Conservation (phyloP, 2,888 invertebrate genomes). For the Lasioglossum zephyrum region DNA sequence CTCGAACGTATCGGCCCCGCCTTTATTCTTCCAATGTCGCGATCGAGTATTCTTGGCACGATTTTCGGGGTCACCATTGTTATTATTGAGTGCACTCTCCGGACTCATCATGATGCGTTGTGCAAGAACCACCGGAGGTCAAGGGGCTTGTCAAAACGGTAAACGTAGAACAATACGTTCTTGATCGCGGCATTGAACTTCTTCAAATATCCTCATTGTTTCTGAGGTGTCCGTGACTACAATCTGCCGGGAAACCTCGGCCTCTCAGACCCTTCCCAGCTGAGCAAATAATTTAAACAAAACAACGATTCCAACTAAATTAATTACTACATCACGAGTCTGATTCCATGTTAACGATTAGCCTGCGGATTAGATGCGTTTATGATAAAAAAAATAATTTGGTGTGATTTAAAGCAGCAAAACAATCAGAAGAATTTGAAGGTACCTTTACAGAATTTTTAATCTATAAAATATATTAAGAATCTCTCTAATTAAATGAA, state of each 20-base stretch:
- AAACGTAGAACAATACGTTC: constrained; percentile 47
- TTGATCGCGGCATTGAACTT: constrained; percentile 57
- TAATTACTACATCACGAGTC: too few relatives aligned
- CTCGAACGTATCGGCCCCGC: constrained; percentile 28
- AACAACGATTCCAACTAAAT: too few relatives aligned
- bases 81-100: constrained; percentile 62
- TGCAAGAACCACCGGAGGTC: constrained; percentile 44
- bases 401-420: too few relatives aligned
- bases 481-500: too few relatives aligned
- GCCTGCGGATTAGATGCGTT: too few relatives aligned
- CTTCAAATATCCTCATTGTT: constrained; percentile 23
- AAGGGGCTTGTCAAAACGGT: constrained; percentile 40
- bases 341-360: too few relatives aligned
- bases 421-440: too few relatives aligned
- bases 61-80: constrained; percentile 62
- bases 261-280: too few relatives aligned
- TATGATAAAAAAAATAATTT: too few relatives aligned
- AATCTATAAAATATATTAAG: too few relatives aligned
- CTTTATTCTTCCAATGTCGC: constrained; percentile 39
- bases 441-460: too few relatives aligned
- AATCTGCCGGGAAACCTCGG: background rate
- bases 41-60: constrained; percentile 64
- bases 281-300: background rate
- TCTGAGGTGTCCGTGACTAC: constrained; percentile 1
- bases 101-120: constrained; percentile 46